Base-by-base conservation (phyloP, 2,113 vertebrate genomes). In the Gulo gulo region DNA sequence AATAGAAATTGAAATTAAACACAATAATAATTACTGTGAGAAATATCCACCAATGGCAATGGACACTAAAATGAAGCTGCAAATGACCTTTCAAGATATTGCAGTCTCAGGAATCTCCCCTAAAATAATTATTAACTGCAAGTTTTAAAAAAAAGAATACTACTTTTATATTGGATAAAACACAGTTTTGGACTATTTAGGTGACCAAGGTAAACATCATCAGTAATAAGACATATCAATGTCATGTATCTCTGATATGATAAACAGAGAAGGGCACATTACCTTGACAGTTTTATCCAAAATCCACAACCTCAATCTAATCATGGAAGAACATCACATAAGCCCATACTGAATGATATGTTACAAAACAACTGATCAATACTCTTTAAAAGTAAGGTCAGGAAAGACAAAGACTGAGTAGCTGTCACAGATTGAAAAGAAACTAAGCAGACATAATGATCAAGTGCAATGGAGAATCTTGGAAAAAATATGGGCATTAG, bases 311-410 rank as follows among this genome's bases (percentile, higher is more conserved):
- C 20, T 83, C 69, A 94, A 34, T 91, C 61, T 87, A 88, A 74
- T 91, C 34, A 84, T 69, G 13, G 20, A 20, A 91, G 83, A 89
- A 63, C 36, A 89, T 45, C 39, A 93, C 12, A n/a, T 2, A 86
- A 78, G 71, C 42, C 21, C 26, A 52, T 91, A 61, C 26, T 87
- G 29, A 94, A 11, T 67, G 26, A 52, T 88, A 74, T 6, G 39
- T 87, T 94, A 80, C 7, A 57, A 94, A 95, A 79, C 6, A 96
- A 61, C 14, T 92, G 59, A 87, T 87, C 36, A 97, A 73, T 82
- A 47, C 3, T 79, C 42, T 94, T 95, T 80, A 81, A 92, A 87
- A 78, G 87, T 73, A 94, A 94, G 45, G 50, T 90, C 47, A 86
- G 13, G 10, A 91, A 92, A 88, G 34, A 63, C 24, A 24, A 59